Conservation (phyloP, 2,113 vertebrate genomes). For the Pelmatolapia mariae region DNA sequence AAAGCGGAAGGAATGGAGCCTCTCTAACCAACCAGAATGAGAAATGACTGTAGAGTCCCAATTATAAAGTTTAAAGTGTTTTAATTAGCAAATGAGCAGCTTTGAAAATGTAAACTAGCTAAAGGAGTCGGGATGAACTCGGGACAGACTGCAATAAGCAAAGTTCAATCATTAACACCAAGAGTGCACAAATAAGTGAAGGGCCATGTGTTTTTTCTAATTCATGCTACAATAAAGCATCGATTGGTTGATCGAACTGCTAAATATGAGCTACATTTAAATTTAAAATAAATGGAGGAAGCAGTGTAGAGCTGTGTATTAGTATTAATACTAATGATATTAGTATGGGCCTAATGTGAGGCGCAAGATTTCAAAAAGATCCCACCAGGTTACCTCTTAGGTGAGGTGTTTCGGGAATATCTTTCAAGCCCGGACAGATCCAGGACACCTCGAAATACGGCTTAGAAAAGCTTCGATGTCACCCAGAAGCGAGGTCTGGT, state of each 20-base stretch:
- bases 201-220: not conserved
- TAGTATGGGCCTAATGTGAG: not conserved
- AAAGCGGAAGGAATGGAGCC: not conserved
- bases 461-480: not conserved
- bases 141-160: not conserved
- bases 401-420: not conserved
- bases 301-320: not conserved
- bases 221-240: not conserved
- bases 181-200: not conserved
- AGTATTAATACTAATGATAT: not conserved
- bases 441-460: not conserved
- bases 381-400: not conserved
- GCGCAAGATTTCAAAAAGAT: not conserved
- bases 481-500: not conserved
- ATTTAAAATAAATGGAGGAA: not conserved
- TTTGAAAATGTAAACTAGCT: not conserved
- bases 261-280: not conserved
- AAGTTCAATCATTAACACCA: not conserved
- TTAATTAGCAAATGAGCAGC: not conserved
- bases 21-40: not conserved
- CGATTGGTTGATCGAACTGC: not conserved
- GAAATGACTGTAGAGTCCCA: not conserved
- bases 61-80: not conserved
- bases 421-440: not conserved
- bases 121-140: not conserved